Base-by-base conservation (phyloP, 2,888 invertebrate genomes). In the Mythimna impura region DNA sequence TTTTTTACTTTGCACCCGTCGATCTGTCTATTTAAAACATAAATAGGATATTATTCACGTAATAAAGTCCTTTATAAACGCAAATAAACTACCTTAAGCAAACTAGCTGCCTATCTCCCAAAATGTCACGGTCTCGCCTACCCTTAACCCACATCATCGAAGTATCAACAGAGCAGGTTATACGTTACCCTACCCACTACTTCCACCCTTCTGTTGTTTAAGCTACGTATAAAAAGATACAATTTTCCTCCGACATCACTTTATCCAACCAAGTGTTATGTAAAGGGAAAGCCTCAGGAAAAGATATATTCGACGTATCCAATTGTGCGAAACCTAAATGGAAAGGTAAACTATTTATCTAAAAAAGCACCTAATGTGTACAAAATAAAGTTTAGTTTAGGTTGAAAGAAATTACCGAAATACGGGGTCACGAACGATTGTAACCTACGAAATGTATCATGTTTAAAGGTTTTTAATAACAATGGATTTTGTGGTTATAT, bases 181-280 rank as follows among this genome's bases (percentile, higher is more conserved):
- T 14, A 58, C 36, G 36, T 20, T 76, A 76, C 76, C 67, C 52
- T 52, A 40, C 25, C 76, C 65, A 60, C 75, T 58, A 54, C 54
- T 25, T 14, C 60, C 65, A 66, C 69, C 70, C 55, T 30, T 25
- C 62, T 34, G 76, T 83, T 85, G 83, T 83, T 83, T 83, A 85
- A 85, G 70, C 62, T 74, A 64, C 70, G 34, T 74, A 82, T 64
- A 82, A 78, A 84, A 78, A 77, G 66, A 82, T 74, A 84, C 55
- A 80, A 72, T 83, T 76, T 85, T 73, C 71, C 62, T 50, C 66
- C 63, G 14, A 84, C 74, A 70, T 74, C 78, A 82, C 82, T 84
- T 84, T 78, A 81, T 71, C 40, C 84, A 84, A 63, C 73, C 70
- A 76, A 85, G 83, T 73, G 80, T 80, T 83, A 79, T 76, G 76